Conservation (phyloP, 1,140 invertebrate genomes). For the Drosophila subobscura region DNA sequence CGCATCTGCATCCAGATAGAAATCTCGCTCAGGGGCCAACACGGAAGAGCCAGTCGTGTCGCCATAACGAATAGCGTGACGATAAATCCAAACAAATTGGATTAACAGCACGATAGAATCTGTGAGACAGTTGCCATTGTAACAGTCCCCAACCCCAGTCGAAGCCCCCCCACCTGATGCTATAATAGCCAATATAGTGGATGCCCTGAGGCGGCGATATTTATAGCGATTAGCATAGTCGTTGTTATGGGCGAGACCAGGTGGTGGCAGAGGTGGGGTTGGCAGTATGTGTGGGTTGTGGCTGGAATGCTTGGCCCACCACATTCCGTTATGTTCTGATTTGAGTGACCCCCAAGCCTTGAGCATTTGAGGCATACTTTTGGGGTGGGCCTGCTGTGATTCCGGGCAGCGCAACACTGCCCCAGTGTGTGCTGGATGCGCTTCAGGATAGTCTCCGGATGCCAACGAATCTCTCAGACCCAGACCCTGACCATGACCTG, state of each 20-base stretch:
- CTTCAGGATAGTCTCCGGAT: too few species aligned
- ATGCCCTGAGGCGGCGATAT: constrained; percentile 43
- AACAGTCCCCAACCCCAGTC: constrained; percentile 17
- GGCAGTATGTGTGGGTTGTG: too few species aligned
- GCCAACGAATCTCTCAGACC: too few species aligned
- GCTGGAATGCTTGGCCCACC: too few species aligned
- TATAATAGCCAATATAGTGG: constrained; percentile 35
- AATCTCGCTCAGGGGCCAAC: too few species aligned
- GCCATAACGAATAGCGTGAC: constrained; percentile 29
- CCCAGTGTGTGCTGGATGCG: too few species aligned
- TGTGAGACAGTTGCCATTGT: constrained; percentile 19
- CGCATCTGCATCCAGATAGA: too few species aligned
- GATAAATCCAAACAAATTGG: constrained; percentile 29
- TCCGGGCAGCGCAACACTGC: neutral
- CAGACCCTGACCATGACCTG: too few species aligned
- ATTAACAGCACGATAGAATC: constrained; percentile 31
- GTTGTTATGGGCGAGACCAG: constrained; percentile 17
- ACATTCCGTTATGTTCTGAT: constrained; percentile 13
- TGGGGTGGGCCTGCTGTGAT: neutral
- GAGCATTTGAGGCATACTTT: constrained; percentile 38
- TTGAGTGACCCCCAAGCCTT: neutral
- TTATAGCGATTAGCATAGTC: constrained; percentile 54
- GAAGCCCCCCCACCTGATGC: constrained; percentile 14
- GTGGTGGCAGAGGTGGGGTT: neutral
- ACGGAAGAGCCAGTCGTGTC: too few species aligned